Evolutionary conservation across 2,113 vertebrate species (phyloP).

Genomic region (Apus apus): DNA sequence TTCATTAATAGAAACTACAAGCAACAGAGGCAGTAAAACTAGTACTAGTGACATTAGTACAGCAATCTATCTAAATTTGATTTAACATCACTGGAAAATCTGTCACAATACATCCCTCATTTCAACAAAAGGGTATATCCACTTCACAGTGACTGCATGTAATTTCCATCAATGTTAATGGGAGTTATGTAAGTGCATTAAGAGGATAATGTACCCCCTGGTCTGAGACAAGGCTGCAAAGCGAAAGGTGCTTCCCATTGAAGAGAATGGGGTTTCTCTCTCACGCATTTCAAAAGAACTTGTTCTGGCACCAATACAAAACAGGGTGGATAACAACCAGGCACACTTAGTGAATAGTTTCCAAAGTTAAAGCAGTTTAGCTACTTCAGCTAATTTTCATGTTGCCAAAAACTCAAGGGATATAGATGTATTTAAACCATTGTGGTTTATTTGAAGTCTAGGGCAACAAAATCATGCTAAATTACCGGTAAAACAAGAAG

Average conservation of each 20-base stretch:
- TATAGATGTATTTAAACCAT: neutral
- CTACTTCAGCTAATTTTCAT: neutral
- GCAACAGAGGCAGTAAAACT: neutral
- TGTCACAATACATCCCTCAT: neutral
- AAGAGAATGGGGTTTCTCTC: conserved; percentile 21
- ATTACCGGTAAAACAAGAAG: neutral
- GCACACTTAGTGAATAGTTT: neutral
- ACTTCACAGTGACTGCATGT: conserved; percentile 13
- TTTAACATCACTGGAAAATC: conserved; percentile 24
- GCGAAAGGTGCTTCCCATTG: conserved; percentile 27
- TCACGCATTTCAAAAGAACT: conserved; percentile 39
- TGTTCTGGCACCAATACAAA: conserved; percentile 2
- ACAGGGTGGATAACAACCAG: neutral
- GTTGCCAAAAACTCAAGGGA: neutral
- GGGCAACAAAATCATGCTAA: neutral
- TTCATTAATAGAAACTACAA: neutral
- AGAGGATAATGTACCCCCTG: conserved; percentile 44
- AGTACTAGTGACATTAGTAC: neutral
- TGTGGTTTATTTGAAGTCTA: conserved; percentile 15
- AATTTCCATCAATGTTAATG: conserved; percentile 59
- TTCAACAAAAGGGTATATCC: conserved; percentile 37
- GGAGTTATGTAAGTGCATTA: conserved; percentile 64
- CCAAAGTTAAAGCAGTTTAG: neutral
- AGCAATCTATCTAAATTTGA: conserved; percentile 3
- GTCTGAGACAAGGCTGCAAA: conserved; percentile 36